Evolutionary conservation across 2,888 invertebrate species (phyloP), one percentile per base, ranked within the genome.

Genomic region (Cerastis leucographa): DNA sequence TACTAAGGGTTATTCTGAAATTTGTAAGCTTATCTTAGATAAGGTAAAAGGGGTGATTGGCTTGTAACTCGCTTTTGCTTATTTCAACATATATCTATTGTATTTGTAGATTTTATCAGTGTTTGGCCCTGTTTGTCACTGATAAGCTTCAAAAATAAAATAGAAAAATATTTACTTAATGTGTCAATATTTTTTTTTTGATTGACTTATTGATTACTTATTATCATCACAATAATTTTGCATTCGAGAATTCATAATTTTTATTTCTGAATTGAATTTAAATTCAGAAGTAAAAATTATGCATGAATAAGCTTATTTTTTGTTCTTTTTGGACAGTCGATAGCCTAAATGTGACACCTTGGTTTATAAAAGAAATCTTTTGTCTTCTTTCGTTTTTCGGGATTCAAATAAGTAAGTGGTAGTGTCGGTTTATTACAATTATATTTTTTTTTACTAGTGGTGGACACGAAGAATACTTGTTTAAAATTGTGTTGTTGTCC

Each of bases 1-100:
- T 42, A 11, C 22, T 19, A 22, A 74, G 88, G 81, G 62, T 76
- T 74, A 88, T 85, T 86, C 87, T 71, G 22, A 54, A 81, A 72
- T 1, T 74, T 46, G 0, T 62, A 1, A 14, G 40, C 70, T 83
- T 71, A 74, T 84, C 81, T 74, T n/a, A 35, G 85, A 71, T 80
- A 84, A 72, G n/a, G 44, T 40, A 59, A 29, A 29, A 44, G 9
- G 64, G 69, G 70, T 79, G 62, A 83, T 54, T 81, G 72, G 22
- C 40, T 70, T 62, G 25, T 54, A 29, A 49, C 42, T 80, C 9
- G 44, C 2, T 46, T 9, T 44, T n/a, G 46, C 44, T 61, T 61
- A 54, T 49, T 66, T 17, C 14, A 61, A 46, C 40, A 35, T 46
- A 49, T 82, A 64, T 56, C 35, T 76, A 44, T 42, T 74, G 25